Evolutionary conservation across 2,888 invertebrate species (phyloP).

Genomic region (Cryptus viduatorius): DNA sequence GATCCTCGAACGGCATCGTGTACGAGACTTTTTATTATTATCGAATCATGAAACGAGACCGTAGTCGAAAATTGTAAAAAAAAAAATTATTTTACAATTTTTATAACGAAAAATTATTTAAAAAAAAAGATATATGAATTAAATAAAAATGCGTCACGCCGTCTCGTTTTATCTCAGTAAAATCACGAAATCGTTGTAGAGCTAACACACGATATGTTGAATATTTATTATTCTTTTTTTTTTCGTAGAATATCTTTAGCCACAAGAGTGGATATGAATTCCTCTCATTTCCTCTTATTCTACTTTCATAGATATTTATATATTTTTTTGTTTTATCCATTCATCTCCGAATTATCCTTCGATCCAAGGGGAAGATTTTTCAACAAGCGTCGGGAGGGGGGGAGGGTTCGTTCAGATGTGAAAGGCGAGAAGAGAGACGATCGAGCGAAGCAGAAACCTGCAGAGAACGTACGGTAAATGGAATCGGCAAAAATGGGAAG

Average conservation of each 20-base stretch:
- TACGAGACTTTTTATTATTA: conserved; percentile 15
- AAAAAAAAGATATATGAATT: not conserved
- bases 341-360: conserved; percentile 39
- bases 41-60: conserved; percentile 37
- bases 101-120: not conserved
- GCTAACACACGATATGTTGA: conserved; percentile 17
- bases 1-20: conserved; percentile 20
- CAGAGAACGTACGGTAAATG: conserved; percentile 10
- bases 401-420: not conserved
- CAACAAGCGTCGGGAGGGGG: not conserved
- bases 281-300: conserved; percentile 17
- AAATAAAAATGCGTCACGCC: not conserved
- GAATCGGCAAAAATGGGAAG: conserved; percentile 9
- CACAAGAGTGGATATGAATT: conserved; percentile 18
- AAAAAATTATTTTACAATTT: not conserved
- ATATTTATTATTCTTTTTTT: conserved; percentile 20
- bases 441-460: conserved; percentile 5
- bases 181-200: conserved; percentile 30
- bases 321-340: conserved; percentile 25
- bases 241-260: conserved; percentile 37
- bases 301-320: conserved; percentile 23
- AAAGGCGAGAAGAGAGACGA: not conserved
- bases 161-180: conserved; percentile 43
- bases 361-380: conserved; percentile 37
- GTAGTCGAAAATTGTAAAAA: not conserved